Percentiles rank a stretch among this genome's conserved stretches.
Evolutionary conservation across 1,140 invertebrate species (phyloP).

Genomic region (Drosophila teissieri): DNA sequence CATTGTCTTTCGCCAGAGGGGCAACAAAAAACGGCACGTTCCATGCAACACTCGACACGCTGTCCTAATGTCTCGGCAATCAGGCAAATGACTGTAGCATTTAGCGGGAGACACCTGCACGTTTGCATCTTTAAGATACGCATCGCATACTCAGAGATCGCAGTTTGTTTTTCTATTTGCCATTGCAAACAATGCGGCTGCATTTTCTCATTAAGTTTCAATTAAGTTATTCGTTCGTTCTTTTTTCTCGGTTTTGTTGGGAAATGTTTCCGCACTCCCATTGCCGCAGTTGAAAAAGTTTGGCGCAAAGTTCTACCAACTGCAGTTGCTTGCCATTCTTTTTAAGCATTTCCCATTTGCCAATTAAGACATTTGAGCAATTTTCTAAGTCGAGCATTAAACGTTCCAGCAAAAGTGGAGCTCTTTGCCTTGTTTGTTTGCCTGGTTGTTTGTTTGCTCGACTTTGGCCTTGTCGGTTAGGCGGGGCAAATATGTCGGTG

Average conservation of each 20-base stretch:
- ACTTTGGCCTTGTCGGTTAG: conserved; percentile 33
- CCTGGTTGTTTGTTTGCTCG: conserved; percentile 33
- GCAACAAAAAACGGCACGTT: conserved; percentile 25
- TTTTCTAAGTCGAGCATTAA: conserved; percentile 53
- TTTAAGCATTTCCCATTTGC: conserved; percentile 40
- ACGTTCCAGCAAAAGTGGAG: conserved; percentile 40
- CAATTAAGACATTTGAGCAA: conserved; percentile 64
- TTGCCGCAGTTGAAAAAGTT: conserved; percentile 33
- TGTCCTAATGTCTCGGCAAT: conserved; percentile 46
- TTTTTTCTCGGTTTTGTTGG: conserved; percentile 27
- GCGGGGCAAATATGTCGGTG: not conserved
- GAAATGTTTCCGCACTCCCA: conserved; percentile 43
- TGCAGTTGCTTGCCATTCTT: conserved; percentile 19
- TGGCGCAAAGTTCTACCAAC: conserved; percentile 30
- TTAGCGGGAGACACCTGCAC: conserved; percentile 50
- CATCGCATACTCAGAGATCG: conserved; percentile 28
- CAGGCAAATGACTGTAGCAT: conserved; percentile 51
- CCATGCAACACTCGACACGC: conserved; percentile 18
- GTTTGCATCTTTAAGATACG: conserved; percentile 62
- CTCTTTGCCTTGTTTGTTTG: conserved; percentile 22
- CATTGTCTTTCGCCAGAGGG: conserved; percentile 7
- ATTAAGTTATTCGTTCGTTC: conserved; percentile 49
- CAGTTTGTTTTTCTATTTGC: conserved; percentile 9
- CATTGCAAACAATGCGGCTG: conserved; percentile 46
- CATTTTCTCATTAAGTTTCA: conserved; percentile 77